phyloP scores from a whole-genome alignment of 2,797 vertebrate genomes.

The Micropoecilia bifurca region DNA sequence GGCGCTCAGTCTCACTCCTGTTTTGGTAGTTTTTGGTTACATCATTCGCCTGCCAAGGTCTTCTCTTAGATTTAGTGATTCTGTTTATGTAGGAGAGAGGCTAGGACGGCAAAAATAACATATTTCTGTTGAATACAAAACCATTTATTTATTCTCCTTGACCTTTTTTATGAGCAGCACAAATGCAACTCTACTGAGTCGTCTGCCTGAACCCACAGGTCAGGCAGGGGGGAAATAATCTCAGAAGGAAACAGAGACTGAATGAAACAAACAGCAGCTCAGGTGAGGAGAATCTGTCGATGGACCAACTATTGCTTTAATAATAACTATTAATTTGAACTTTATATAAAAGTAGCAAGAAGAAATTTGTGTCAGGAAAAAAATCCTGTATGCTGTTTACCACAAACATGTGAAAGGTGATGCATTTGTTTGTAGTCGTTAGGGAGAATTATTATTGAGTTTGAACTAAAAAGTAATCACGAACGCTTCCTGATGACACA shows the following conservation, averaged over 20 bases:
- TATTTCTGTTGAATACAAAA: background rate
- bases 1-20: constrained; percentile 33
- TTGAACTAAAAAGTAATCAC: background rate
- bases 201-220: background rate
- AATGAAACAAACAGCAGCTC: background rate
- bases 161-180: background rate
- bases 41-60: constrained; percentile 59
- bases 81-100: constrained; percentile 38
- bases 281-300: background rate
- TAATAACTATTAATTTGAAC: background rate
- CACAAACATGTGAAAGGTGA: background rate
- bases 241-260: background rate
- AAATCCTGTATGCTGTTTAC: background rate
- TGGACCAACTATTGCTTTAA: background rate
- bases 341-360: background rate
- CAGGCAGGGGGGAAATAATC: background rate
- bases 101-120: constrained; percentile 19
- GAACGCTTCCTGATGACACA: background rate
- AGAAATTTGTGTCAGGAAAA: background rate
- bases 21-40: constrained; percentile 48
- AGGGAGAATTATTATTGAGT: background rate
- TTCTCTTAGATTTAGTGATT: constrained; percentile 37
- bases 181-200: background rate
- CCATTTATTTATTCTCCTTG: background rate
- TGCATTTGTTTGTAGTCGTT: background rate